These are phyloP conservation scores for Cynopterus brachyotis DNA, from an alignment of 2,113 vertebrate genomes.

Conservation along the genomic window DNA sequence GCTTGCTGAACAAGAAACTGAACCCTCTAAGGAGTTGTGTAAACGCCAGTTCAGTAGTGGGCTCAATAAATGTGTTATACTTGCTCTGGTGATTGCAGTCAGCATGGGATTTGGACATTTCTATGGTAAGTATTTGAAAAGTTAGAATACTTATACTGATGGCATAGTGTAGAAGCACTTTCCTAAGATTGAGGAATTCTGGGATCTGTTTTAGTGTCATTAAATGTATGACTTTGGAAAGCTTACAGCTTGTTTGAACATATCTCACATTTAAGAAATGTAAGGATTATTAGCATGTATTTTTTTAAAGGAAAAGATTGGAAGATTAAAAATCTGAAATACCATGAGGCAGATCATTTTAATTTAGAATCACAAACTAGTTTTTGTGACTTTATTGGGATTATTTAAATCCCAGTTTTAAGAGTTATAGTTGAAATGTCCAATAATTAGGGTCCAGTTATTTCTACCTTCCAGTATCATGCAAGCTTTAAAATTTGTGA, in stretches of 20 bases:
- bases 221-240: neutral
- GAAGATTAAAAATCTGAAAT: slow-evolving; percentile 11
- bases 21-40: slow-evolving; percentile 22
- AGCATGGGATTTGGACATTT: slow-evolving; percentile 96
- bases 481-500: neutral
- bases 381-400: neutral
- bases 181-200: neutral
- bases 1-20: neutral
- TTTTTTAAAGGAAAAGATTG: neutral
- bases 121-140: slow-evolving; percentile 85
- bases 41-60: slow-evolving; percentile 80
- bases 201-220: neutral
- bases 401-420: neutral
- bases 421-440: neutral
- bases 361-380: neutral
- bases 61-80: slow-evolving; percentile 90
- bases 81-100: slow-evolving; percentile 91
- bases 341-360: neutral
- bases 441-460: neutral
- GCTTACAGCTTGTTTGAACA: neutral
- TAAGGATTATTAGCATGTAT: neutral
- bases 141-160: neutral
- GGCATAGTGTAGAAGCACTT: neutral
- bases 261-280: neutral
- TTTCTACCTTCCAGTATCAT: neutral